Base-by-base conservation (phyloP, 2,113 vertebrate genomes). In the Nothobranchius kuhntae region DNA sequence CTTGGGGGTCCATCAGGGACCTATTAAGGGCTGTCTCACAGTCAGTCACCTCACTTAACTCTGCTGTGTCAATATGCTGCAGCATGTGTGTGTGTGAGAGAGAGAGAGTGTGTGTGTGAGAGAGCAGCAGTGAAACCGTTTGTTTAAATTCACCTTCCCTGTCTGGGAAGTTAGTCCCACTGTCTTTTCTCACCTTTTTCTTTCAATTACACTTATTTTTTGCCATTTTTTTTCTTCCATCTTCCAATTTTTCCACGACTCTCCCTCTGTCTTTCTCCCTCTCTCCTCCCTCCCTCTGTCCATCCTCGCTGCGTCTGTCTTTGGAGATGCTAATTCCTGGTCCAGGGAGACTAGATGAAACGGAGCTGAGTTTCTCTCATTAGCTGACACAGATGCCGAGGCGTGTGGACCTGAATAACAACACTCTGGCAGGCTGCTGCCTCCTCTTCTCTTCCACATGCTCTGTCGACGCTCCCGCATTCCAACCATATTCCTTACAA, bases 331-430 rank as follows among this genome's bases (percentile, higher is more conserved):
- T 90, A 91, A 91, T 91, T 91, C 90, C 81, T 53, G 80, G 87
- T 91, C 90, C 90, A 35, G 85, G 87, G 90, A 89, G 90, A 90
- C 84, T 78, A 91, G 89, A 91, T 91, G 90, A 91, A 90, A 91
- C 90, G 80, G 86, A 89, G 87, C 87, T 73, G 90, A 90, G 88
- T 89, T 86, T 91, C 90, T 91, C 90, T 91, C 90, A 91, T 91
- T 91, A 91, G 89, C 90, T 91, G 89, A 90, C 90, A 91, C 90
- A 91, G 90, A 91, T 91, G 90, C 90, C 85, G 89, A 86, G 88
- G 89, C 86, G 86, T 82, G 89, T 90, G 88, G 90, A 90, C 90
- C 89, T 87, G 90, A 91, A 91, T 91, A 91, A 89, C 89, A 91
- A 91, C 88, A 77, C 78, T 83, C 85, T 87, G 89, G 86, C 87